A percentile compares a stretch with the other conserved stretches of the same genome.
Evolutionary conservation across 2,888 invertebrate genomes (phyloP).

Genomic region (Timema podura): DNA sequence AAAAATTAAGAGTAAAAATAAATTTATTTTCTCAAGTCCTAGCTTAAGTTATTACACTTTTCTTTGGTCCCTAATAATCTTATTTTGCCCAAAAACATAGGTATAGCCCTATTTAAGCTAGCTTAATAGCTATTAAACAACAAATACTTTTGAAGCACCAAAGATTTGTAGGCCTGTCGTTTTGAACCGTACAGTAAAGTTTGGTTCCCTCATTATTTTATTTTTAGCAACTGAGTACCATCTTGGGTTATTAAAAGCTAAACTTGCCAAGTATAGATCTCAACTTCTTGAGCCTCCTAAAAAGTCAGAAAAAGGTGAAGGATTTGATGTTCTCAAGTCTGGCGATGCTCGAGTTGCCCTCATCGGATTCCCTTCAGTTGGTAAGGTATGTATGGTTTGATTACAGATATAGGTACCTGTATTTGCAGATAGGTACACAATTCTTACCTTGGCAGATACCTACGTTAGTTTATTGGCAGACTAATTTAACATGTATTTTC

Average conservation of each 20-base stretch:
- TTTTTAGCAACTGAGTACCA: slow-evolving; percentile 93
- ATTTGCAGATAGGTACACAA: background rate
- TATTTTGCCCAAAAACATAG: no score
- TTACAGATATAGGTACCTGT: background rate
- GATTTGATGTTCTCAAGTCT: slow-evolving; percentile 98
- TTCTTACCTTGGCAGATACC: no score
- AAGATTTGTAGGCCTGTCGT: no score
- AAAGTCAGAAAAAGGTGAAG: slow-evolving; percentile 92
- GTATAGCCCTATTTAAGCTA: no score
- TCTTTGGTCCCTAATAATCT: no score
- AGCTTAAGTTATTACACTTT: no score
- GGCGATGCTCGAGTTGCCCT: slow-evolving; percentile 97
- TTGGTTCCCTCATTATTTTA: slow-evolving; percentile 22
- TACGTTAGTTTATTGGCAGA: no score
- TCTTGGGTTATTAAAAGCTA: slow-evolving; percentile 94
- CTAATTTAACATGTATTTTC: no score
- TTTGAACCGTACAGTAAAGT: background rate
- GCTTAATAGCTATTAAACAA: no score
- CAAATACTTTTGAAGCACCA: no score
- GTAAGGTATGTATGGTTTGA: slow-evolving; percentile 62
- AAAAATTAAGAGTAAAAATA: no score
- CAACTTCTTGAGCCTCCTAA: slow-evolving; percentile 92
- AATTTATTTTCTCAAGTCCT: no score
- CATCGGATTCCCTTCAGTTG: slow-evolving; percentile 98
- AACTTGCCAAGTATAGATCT: slow-evolving; percentile 90